Base-by-base conservation (phyloP, 2,113 vertebrate genomes). In the Brachypodius melanocephalos region DNA sequence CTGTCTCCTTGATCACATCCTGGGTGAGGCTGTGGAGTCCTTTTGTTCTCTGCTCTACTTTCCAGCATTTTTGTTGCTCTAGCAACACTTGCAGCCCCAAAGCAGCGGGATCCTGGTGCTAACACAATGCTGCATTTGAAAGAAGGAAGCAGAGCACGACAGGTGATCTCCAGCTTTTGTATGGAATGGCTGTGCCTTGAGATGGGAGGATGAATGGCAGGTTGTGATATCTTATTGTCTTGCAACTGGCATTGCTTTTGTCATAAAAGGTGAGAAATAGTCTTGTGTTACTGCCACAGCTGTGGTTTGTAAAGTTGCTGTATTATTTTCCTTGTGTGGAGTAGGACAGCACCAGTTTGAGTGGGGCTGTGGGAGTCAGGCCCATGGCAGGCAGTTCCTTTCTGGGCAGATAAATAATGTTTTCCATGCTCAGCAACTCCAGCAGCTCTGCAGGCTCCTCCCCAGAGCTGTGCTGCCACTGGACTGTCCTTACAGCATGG, bases 1-100 rank as follows among this genome's bases (percentile, higher is more conserved):
- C 58, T 36, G 4, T 71, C 85, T 85, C 63, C 38, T 40, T 42
- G 49, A 58, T 76, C 59, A 59, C 42, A 34, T 83, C 67, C 49
- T 85, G 3, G 0, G 20, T 63, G 52, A 36, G 77, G 52, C 58
- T 7, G 1, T 38, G 78, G 62, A 89, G 78, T 51, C n/a, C 17
- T 91, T 88, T 79, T 94, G 77, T 89, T 82, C 66, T 61, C 59
- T 86, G 66, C 51, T 78, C 69, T 22, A 17, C 38, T 71, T 95
- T 73, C 81, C 26, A 58, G 89, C 78, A 83, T 83, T 25, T 43
- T 85, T 87, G 65, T 45, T 83, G 90, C 80, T 93, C 68, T 46
- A 80, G 74, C 72, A 80, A 62, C 79, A 36, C 75, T n/a, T 78
- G 7, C 31, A 52, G 73, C 67, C 80, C 55, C 89, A 45, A 32